Evolutionary conservation across 2,797 vertebrate genomes (phyloP).

Genomic region (Myotis pilosus): DNA sequence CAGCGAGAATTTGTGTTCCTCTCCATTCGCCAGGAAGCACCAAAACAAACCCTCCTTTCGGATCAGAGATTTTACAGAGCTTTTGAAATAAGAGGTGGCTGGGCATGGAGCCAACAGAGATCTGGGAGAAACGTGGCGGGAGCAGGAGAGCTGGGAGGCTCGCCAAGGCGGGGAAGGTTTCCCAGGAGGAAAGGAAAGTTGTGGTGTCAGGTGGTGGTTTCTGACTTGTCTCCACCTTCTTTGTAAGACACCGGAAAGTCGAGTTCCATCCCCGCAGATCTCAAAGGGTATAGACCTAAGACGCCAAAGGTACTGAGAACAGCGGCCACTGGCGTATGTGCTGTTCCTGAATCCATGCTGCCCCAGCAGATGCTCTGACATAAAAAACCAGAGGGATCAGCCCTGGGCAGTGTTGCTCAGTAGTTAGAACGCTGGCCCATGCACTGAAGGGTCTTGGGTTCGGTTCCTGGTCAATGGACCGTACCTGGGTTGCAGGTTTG

Average conservation of each 20-base stretch:
- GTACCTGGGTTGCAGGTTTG: no score
- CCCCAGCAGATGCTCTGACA: neutral
- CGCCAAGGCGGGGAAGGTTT: neutral
- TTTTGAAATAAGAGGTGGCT: conserved; percentile 2
- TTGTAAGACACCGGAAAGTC: neutral
- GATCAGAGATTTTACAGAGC: conserved; percentile 24
- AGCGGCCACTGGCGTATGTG: accelerated
- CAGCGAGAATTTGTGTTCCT: neutral
- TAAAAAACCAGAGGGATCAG: neutral
- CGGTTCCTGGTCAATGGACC: no score
- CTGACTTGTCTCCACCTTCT: neutral
- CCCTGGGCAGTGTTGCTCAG: no score
- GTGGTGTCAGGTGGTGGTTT: neutral
- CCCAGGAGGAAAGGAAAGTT: neutral
- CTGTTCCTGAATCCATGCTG: neutral
- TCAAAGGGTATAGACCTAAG: neutral
- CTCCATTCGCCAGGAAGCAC: neutral
- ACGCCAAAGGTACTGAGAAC: neutral
- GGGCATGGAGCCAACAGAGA: neutral
- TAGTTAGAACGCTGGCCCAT: no score
- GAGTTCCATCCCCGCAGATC: neutral
- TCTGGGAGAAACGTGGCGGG: neutral
- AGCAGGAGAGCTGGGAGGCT: neutral
- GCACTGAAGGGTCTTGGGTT: no score
- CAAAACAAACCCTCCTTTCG: conserved; percentile 4